These are phyloP conservation scores for Lasiommata megera DNA, from an alignment of 2,888 invertebrate species.

Conservation along the genomic window DNA sequence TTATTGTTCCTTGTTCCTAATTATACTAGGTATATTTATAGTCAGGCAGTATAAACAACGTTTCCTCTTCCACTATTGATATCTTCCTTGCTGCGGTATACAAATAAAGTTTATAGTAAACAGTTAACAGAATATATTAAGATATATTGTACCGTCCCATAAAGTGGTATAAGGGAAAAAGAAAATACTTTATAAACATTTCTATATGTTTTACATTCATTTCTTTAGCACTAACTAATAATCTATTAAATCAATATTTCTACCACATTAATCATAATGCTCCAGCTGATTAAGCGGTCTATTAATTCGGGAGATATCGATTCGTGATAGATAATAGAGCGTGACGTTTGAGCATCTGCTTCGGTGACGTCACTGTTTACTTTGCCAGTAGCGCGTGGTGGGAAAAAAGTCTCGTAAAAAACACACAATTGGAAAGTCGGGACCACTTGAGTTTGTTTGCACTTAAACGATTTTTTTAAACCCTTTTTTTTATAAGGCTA, in stretches of 20 bases:
- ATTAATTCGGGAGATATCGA: conserved; percentile 11
- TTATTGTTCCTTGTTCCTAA: too few relatives aligned
- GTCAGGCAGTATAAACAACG: too few relatives aligned
- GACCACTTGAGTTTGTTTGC: conserved; percentile 42
- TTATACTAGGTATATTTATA: too few relatives aligned
- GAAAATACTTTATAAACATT: too few relatives aligned
- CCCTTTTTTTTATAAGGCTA: conserved; percentile 37
- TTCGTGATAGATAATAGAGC: conserved; percentile 45
- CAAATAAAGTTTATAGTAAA: too few relatives aligned
- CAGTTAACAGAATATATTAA: too few relatives aligned
- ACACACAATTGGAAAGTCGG: conserved; percentile 44
- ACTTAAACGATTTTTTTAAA: conserved; percentile 31
- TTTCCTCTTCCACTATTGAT: too few relatives aligned
- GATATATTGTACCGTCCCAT: too few relatives aligned
- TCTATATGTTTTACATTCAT: too few relatives aligned
- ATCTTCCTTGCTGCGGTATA: too few relatives aligned
- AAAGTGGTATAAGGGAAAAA: too few relatives aligned
- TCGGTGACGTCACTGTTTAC: conserved; percentile 44
- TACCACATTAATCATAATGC: conserved; percentile 44
- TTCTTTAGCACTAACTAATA: neutral
- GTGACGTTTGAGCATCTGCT: conserved; percentile 45
- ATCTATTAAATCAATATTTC: neutral
- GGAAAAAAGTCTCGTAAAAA: conserved; percentile 41
- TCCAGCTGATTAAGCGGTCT: conserved; percentile 55
- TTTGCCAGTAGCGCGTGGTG: conserved; percentile 58